Conservation (phyloP, 2,888 invertebrate genomes). For the Siphlonurus alternatus region DNA sequence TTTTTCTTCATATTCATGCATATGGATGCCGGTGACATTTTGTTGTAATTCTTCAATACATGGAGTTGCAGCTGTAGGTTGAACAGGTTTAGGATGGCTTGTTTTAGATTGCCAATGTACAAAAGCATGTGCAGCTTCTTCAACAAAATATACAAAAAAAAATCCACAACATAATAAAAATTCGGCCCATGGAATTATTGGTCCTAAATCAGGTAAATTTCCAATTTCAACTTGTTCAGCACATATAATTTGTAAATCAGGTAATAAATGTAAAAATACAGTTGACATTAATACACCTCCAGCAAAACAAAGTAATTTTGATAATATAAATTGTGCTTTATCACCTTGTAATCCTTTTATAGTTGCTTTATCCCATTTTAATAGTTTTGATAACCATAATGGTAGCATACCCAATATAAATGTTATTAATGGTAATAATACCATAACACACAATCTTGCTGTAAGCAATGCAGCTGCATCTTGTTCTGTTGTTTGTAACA, state of each 20-base stretch:
- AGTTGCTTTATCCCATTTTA: not conserved
- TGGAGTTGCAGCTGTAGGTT: not conserved
- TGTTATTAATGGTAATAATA: not conserved
- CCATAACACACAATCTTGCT: not conserved
- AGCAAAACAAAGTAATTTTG: constrained; percentile 1
- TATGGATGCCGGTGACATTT: not conserved
- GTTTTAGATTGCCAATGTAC: not conserved
- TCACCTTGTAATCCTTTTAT: not conserved
- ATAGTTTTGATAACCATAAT: not conserved
- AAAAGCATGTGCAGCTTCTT: constrained; percentile 2
- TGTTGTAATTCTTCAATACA: not conserved
- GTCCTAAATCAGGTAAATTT: not conserved
- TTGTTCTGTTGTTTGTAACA: not conserved
- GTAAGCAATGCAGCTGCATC: not conserved
- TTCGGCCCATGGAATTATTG: not conserved
- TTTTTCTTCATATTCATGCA: not conserved
- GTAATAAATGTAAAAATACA: not conserved
- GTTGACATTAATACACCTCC: not conserved
- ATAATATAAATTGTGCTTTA: not conserved
- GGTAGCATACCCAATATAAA: not conserved
- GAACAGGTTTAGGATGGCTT: not conserved
- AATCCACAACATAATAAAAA: not conserved
- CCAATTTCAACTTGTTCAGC: not conserved
- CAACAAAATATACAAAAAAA: not conserved
- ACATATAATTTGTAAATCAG: not conserved